Evolutionary conservation across 2,797 vertebrate species (phyloP), one percentile per base, ranked within the genome.

Genomic region (Sebastes hubbsi): DNA sequence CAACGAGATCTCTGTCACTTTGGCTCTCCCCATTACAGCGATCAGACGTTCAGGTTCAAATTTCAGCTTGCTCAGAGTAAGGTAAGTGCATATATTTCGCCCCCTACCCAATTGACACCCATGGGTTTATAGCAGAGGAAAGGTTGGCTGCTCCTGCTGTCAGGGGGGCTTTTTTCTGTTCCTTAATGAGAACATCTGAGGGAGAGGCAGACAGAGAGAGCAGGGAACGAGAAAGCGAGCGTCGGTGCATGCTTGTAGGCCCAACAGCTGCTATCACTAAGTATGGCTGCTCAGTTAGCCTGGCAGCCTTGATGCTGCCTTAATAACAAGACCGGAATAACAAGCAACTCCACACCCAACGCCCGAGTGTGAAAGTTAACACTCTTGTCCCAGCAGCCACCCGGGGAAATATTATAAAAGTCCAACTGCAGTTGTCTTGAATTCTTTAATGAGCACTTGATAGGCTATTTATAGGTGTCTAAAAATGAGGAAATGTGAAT

Each of bases 311-410:
- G 56, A 80, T 84, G 79, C 86, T 64, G 65, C 87, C 62, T 83
- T 82, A 22, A 80, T 87, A 89, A 89, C 83, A 78, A 90, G 84
- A 71, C 85, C n/a, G 65, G 75, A 87, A 89, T 92, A 93, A 91
- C 76, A 64, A 92, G 84, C 52, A 29, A 20, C 80, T 84, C 78
- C 80, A 77, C 55, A 82, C 22, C 13, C 14, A 8, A 78, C 74
- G 59, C 68, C 80, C 52, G 42, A 72, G 81, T 85, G 65, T 81
- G 73, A 88, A 85, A 85, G 77, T 81, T 89, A 84, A 76, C 80
- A 55, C 73, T 60, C 70, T 52, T 22, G 32, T 74, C 63, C 61
- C 65, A 27, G 38, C 22, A 27, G 32, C 22, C 24, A 61, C 25
- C 56, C 3, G 2, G 18, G 2, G 36, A 82, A 72, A 69, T 20